These are phyloP conservation scores for Columba guinea DNA, from an alignment of 2,797 vertebrate species.

Conservation along the genomic window DNA sequence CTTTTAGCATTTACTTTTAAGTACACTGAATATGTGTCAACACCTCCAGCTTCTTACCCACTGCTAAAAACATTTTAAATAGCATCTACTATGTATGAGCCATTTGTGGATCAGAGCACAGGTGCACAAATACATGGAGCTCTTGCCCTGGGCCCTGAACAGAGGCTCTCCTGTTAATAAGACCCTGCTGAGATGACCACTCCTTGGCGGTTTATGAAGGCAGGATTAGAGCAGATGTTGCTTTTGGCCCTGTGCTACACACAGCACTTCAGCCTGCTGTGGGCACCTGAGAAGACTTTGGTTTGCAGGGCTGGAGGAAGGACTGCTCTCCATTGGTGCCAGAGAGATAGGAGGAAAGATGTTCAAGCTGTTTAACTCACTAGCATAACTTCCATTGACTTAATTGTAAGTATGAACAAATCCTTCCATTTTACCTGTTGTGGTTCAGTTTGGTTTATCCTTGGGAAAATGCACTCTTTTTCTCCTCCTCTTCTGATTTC, in stretches of 20 bases:
- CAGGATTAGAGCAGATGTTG: neutral
- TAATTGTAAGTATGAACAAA: neutral
- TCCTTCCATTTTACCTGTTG: neutral
- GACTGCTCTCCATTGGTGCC: neutral
- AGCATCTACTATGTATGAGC: neutral
- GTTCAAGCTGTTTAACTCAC: neutral
- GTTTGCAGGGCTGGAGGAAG: neutral
- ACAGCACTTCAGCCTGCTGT: neutral
- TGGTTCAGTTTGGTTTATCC: neutral
- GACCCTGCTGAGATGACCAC: neutral
- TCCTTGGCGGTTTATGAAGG: neutral
- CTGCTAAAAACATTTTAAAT: neutral
- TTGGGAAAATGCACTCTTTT: neutral
- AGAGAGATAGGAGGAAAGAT: neutral
- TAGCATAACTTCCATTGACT: neutral
- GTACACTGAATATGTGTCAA: neutral
- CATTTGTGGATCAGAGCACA: neutral
- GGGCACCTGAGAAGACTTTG: neutral
- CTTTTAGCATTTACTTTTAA: neutral
- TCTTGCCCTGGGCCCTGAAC: neutral
- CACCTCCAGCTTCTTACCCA: neutral
- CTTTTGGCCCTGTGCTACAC: neutral
- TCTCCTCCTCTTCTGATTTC: neutral
- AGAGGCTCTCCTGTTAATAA: neutral
- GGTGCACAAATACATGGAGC: fast-evolving